Evolutionary conservation across 2,113 vertebrate genomes (phyloP), one percentile per base, ranked within the genome.

Genomic region (Corythornis vintsioides): DNA sequence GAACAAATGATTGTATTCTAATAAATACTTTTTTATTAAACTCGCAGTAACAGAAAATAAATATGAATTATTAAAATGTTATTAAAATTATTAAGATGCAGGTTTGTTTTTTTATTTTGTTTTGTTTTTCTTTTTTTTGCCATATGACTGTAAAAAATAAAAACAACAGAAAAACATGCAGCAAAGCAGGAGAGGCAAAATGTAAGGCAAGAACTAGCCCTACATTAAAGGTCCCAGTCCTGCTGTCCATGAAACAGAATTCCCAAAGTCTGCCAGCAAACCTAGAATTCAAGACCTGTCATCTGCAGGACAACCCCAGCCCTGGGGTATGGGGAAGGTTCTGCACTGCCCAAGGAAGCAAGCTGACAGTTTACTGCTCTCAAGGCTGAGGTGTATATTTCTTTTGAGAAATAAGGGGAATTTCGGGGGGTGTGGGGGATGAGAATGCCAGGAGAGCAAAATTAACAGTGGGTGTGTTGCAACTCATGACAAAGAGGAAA

Each of bases 1-100:
- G 88, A 94, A 94, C 89, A 94, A 97, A 92, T 31, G 24, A 95
- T 95, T 93, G 48, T 92, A 79, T 96, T 96, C 96, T 95, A 97
- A 94, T 94, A 94, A 96, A 69, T 78, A 64, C 91, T 97, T 96
- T 95, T 97, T 98, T 96, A 96, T 97, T 98, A 97, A 97, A 97
- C 79, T 95, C 60, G 26, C 25, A 59, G 86, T 94, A 96, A 97
- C 88, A 91, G 90, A 86, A 96, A 86, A 87, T 48, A 75, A 94
- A 93, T 93, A 76, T 96, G 95, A 96, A 95, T 97, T 96, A 95
- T 96, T 97, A 89, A 97, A 93, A 86, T 43, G 45, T 85, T 55
- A 38, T 38, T 38, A 38, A 38, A 38, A 38, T 38, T 38, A 38
- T 38, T 38, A 38, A 38, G 38, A 38, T 72, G 73, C 74, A 89